Conservation (phyloP, 2,113 vertebrate species). For the Nibea albiflora region DNA sequence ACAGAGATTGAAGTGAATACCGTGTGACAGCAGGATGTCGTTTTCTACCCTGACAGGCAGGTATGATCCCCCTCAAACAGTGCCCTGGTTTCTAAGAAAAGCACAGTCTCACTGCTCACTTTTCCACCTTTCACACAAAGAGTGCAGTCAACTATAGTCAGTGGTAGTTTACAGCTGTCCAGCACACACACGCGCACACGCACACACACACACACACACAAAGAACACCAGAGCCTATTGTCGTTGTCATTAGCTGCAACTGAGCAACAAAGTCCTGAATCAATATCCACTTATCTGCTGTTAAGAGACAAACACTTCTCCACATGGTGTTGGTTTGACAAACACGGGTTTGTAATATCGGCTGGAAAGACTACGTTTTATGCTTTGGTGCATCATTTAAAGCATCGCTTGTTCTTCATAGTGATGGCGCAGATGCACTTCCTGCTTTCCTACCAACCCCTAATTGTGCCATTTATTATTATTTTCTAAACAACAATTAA, state of each 20-base stretch:
- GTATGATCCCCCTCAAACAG: conserved; percentile 28
- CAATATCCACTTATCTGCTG: conserved; percentile 42
- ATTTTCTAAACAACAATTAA: neutral
- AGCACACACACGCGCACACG: neutral
- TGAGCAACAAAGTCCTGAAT: conserved; percentile 14
- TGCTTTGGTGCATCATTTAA: neutral
- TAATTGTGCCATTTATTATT: neutral
- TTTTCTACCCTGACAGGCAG: conserved; percentile 15
- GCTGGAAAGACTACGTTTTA: neutral
- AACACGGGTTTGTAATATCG: neutral
- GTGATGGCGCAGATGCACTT: neutral
- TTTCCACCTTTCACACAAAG: conserved; percentile 38
- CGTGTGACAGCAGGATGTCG: neutral
- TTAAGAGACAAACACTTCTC: conserved; percentile 4
- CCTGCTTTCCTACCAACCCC: neutral
- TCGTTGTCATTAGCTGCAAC: conserved; percentile 19
- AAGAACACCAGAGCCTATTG: neutral
- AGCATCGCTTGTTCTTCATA: neutral
- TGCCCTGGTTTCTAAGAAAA: neutral
- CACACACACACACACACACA: conserved; percentile 9
- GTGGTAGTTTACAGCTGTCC: neutral
- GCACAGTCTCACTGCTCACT: conserved; percentile 21
- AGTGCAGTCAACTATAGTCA: conserved; percentile 11
- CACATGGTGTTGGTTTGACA: neutral
- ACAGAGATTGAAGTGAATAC: neutral